Conservation (phyloP, 92 coral and sea anemone genomes). For the Actinernus sp. region DNA sequence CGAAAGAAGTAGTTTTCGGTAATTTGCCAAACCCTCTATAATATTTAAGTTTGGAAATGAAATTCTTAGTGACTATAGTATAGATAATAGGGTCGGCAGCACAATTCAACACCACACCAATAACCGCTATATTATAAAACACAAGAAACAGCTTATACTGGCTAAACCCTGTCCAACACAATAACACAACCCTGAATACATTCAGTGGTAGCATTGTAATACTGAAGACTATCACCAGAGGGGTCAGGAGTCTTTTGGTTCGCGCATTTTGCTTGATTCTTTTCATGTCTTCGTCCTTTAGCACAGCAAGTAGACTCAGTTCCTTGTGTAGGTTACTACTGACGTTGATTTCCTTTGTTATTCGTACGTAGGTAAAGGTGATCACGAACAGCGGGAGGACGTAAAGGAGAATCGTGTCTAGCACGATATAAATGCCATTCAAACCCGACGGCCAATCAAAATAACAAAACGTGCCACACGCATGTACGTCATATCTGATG, state of each 20-base stretch:
- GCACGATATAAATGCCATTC: constrained; percentile 13
- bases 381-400: constrained; percentile 50
- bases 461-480: constrained; percentile 41
- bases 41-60: constrained; percentile 14
- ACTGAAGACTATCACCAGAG: constrained; percentile 57
- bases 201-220: constrained; percentile 66
- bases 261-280: constrained; percentile 35
- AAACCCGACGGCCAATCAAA: constrained; percentile 66
- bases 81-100: constrained; percentile 68
- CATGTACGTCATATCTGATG: constrained; percentile 41
- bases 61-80: constrained; percentile 44
- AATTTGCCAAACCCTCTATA: too few relatives aligned
- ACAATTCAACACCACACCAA: constrained; percentile 39
- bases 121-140: constrained; percentile 8
- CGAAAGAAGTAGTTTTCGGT: too few relatives aligned
- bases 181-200: constrained; percentile 11
- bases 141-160: constrained; percentile 19
- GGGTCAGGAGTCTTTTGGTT: constrained; percentile 57
- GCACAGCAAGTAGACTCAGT: constrained; percentile 12
- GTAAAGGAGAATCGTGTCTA: constrained; percentile 26
- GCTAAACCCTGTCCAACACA: constrained; percentile 2
- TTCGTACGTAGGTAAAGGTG: constrained; percentile 45
- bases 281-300: constrained; percentile 15
- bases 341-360: constrained; percentile 31
- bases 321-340: constrained; percentile 32